Evolutionary conservation across 1,140 invertebrate species (phyloP).

Genomic region (Magallana gigas): DNA sequence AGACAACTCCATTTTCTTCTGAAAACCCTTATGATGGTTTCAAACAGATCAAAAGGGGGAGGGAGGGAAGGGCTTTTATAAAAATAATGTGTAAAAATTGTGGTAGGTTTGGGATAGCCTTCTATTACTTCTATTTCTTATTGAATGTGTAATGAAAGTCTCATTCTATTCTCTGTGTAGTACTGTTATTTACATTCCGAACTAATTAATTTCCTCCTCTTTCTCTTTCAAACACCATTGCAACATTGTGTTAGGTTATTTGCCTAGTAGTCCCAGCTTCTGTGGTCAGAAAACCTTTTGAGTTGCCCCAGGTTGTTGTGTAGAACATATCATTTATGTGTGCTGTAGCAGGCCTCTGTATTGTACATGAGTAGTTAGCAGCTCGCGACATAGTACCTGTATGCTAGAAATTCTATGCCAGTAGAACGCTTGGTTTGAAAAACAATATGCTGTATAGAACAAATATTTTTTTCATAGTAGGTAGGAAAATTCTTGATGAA

Average conservation of each 20-base stretch:
- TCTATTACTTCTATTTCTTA: background rate
- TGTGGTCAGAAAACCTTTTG: background rate
- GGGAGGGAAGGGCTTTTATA: too few species aligned
- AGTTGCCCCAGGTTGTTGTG: slow-evolving; percentile 12
- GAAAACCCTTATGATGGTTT: too few species aligned
- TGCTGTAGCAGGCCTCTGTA: background rate
- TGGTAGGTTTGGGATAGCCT: too few species aligned
- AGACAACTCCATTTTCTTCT: too few species aligned
- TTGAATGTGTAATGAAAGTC: background rate
- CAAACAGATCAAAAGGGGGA: too few species aligned
- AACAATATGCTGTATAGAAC: too few species aligned
- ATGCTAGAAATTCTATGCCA: too few species aligned
- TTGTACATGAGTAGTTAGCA: background rate
- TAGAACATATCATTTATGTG: slow-evolving; percentile 18
- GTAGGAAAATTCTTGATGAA: too few species aligned
- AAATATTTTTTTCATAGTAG: too few species aligned
- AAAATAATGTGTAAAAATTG: too few species aligned
- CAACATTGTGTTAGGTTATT: background rate
- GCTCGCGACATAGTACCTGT: too few species aligned
- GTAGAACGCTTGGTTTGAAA: too few species aligned
- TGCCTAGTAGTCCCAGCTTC: background rate
- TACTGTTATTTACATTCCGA: slow-evolving; percentile 19
- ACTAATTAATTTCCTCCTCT: background rate
- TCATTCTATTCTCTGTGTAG: slow-evolving; percentile 13
- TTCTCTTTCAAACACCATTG: background rate